Percentiles rank a stretch among this genome's conserved stretches.
These are phyloP conservation scores for Plumapathes pennacea DNA, from an alignment of 92 coral and sea anemone genomes.

Conservation along the genomic window DNA sequence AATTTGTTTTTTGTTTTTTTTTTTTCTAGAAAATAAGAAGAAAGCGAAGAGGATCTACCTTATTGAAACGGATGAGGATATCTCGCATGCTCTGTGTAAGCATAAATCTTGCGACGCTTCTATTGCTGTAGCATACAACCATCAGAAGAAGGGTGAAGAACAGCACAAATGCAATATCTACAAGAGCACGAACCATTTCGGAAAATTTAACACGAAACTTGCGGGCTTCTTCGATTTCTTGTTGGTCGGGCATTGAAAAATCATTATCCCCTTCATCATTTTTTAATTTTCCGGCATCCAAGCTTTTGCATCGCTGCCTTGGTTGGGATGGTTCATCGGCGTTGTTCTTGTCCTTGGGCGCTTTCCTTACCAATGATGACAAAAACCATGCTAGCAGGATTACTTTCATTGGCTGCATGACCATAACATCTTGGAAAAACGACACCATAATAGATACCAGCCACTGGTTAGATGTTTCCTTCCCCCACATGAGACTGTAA, in stretches of 20 bases:
- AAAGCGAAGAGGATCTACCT: no score
- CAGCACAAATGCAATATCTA: constrained; percentile 59
- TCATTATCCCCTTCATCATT: constrained; percentile 11
- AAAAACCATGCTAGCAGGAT: constrained; percentile 68
- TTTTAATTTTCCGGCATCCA: constrained; percentile 15
- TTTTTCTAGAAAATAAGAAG: no score
- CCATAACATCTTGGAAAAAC: constrained; percentile 79
- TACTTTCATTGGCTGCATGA: constrained; percentile 82
- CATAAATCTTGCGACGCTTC: constrained; percentile 55
- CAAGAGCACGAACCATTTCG: constrained; percentile 56
- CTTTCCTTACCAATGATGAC: constrained; percentile 69
- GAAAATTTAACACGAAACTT: constrained; percentile 55
- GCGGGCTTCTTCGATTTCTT: constrained; percentile 58
- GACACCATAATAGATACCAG: constrained; percentile 83
- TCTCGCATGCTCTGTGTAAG: constrained; percentile 62
- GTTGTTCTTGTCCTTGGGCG: constrained; percentile 69
- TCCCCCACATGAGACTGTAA: constrained; percentile 91
- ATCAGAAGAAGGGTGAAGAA: constrained; percentile 53
- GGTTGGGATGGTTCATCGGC: constrained; percentile 42
- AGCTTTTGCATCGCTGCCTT: no score
- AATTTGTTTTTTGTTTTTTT: no score
- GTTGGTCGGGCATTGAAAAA: constrained; percentile 49
- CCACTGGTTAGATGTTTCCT: constrained; percentile 80
- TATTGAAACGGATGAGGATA: no score
- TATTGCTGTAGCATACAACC: constrained; percentile 68